Percentiles rank a stretch among this genome's conserved stretches.
These are phyloP conservation scores for Apteryx mantelli DNA, from an alignment of 2,113 vertebrate species.

Conservation along the genomic window DNA sequence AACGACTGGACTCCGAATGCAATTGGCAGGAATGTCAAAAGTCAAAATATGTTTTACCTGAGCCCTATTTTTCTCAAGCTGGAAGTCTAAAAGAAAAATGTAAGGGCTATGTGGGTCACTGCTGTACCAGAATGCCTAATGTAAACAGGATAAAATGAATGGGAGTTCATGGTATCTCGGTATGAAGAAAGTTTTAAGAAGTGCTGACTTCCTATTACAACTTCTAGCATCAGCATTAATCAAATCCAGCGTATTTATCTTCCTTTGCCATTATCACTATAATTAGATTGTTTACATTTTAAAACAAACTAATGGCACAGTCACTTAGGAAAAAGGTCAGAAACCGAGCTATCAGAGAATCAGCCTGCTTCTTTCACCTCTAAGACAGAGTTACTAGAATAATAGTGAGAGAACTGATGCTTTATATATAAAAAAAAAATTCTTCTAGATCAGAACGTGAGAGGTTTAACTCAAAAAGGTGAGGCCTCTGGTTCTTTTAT, in stretches of 20 bases:
- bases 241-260: neutral
- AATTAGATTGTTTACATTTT: slow-evolving; percentile 50
- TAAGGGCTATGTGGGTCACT: slow-evolving; percentile 6
- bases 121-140: neutral
- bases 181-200: slow-evolving; percentile 31
- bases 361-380: neutral
- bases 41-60: neutral
- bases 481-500: neutral
- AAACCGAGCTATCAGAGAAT: neutral
- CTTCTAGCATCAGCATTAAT: slow-evolving; percentile 47
- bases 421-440: neutral
- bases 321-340: neutral
- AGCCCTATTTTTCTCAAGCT: neutral
- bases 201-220: slow-evolving; percentile 53
- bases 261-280: slow-evolving; percentile 16
- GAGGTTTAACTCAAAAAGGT: neutral
- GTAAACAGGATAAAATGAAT: slow-evolving; percentile 35
- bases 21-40: neutral
- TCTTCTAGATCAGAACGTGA: neutral
- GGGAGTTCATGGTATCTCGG: neutral
- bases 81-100: neutral
- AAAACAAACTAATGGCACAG: neutral
- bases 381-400: neutral
- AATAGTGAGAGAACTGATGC: neutral
- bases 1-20: neutral